phyloP scores from a whole-genome alignment of 1,140 invertebrate species.

The Chrysoperla carnea region DNA sequence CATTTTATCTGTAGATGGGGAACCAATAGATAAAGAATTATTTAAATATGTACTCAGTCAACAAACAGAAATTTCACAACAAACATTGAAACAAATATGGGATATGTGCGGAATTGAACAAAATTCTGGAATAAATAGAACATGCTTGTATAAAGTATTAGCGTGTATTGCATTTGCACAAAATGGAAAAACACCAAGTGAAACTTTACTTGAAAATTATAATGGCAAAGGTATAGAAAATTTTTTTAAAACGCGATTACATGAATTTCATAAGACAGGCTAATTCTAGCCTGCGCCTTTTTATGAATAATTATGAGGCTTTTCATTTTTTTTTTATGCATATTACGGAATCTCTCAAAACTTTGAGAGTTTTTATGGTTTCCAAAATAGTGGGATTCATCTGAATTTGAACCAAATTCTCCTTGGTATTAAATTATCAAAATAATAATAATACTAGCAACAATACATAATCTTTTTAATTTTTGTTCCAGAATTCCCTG shows the following conservation, averaged over 20 bases:
- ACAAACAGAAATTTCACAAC: slow-evolving; percentile 37
- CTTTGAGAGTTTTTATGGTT: too few relatives aligned
- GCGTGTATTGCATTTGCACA: slow-evolving; percentile 48
- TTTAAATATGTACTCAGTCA: slow-evolving; percentile 36
- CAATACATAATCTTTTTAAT: not conserved
- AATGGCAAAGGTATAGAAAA: slow-evolving; percentile 37
- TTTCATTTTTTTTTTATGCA: too few relatives aligned
- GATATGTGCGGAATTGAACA: slow-evolving; percentile 40
- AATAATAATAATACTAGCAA: too few relatives aligned
- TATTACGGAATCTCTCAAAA: too few relatives aligned
- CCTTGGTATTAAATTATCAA: too few relatives aligned
- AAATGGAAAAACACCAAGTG: slow-evolving; percentile 45
- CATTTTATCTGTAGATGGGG: slow-evolving; percentile 39
- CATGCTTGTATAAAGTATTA: slow-evolving; percentile 43
- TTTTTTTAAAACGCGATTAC: too few relatives aligned
- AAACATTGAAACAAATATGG: slow-evolving; percentile 43
- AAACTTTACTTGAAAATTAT: slow-evolving; percentile 45
- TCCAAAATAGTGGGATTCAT: too few relatives aligned
- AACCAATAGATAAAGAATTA: slow-evolving; percentile 39
- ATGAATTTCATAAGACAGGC: too few relatives aligned
- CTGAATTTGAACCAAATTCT: too few relatives aligned
- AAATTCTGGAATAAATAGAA: slow-evolving; percentile 26
- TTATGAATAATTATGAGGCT: too few relatives aligned
- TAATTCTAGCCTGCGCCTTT: too few relatives aligned
- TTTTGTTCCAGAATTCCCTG: slow-evolving; percentile 36